A percentile compares a stretch with the other conserved stretches of the same genome.
These are phyloP conservation scores for Astur gentilis DNA, from an alignment of 2,113 vertebrate genomes.

Conservation along the genomic window DNA sequence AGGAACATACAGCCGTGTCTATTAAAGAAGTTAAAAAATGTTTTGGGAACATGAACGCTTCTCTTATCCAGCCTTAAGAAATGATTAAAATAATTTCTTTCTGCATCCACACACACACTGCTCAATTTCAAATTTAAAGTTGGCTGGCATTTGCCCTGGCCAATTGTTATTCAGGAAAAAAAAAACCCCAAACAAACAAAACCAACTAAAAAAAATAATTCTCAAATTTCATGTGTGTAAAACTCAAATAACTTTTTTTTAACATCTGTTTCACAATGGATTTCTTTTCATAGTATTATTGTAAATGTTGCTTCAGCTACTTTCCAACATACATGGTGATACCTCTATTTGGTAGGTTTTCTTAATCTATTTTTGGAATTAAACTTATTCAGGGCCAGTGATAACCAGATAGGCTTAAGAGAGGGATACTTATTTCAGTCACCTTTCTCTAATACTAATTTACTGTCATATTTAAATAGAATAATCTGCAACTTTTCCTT, in stretches of 20 bases:
- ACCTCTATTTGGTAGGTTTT: background rate
- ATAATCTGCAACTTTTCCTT: background rate
- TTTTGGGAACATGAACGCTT: background rate
- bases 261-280: background rate
- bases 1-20: accelerated
- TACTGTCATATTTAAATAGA: background rate
- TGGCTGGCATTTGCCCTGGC: accelerated
- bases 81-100: accelerated
- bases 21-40: background rate
- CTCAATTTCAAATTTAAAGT: background rate
- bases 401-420: background rate
- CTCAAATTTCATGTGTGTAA: background rate
- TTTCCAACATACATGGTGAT: background rate
- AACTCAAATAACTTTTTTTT: background rate
- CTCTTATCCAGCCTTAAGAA: background rate
- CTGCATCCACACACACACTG: accelerated
- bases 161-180: background rate
- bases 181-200: too few species aligned
- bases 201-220: too few species aligned
- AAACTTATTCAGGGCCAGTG: background rate
- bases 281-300: background rate
- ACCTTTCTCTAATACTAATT: background rate
- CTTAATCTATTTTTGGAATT: background rate
- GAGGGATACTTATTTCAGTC: background rate
- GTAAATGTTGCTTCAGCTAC: background rate